A percentile compares a stretch with the other conserved stretches of the same genome.
phyloP scores from a whole-genome alignment of 2,797 vertebrate species.

The Myiotriccus ornatus region DNA sequence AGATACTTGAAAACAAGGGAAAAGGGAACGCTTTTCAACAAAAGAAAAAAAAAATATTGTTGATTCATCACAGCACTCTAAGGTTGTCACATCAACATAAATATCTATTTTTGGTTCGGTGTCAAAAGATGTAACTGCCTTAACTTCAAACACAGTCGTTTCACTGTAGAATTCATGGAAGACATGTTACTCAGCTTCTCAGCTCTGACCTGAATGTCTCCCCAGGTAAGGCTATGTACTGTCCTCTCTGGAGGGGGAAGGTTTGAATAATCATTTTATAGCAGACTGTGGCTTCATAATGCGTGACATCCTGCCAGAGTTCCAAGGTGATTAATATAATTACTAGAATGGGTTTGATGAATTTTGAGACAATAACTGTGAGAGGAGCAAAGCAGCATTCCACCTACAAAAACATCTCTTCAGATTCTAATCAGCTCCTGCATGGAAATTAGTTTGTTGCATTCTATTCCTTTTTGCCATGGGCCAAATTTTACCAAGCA shows the following conservation, averaged over 20 bases:
- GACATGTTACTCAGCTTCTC: rapidly evolving
- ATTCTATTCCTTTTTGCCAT: background rate
- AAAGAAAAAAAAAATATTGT: background rate
- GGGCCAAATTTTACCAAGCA: background rate
- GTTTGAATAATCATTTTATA: background rate
- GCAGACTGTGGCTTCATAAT: background rate
- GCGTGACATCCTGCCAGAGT: background rate
- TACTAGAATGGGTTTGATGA: background rate
- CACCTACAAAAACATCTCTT: background rate
- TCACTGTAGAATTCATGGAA: background rate
- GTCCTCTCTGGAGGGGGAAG: background rate
- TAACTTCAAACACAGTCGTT: background rate
- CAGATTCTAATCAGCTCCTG: background rate
- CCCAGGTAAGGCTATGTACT: background rate
- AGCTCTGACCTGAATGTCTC: background rate
- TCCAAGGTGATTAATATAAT: slow-evolving; percentile 18
- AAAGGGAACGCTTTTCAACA: background rate
- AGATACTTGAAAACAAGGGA: background rate
- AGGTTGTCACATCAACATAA: background rate
- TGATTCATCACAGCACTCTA: background rate
- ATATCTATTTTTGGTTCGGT: background rate
- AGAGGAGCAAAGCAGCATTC: background rate
- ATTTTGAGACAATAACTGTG: background rate
- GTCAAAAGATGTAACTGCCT: background rate
- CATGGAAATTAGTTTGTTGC: background rate